phyloP scores from a whole-genome alignment of 2,888 invertebrate genomes.

The Branchellion lobata region DNA sequence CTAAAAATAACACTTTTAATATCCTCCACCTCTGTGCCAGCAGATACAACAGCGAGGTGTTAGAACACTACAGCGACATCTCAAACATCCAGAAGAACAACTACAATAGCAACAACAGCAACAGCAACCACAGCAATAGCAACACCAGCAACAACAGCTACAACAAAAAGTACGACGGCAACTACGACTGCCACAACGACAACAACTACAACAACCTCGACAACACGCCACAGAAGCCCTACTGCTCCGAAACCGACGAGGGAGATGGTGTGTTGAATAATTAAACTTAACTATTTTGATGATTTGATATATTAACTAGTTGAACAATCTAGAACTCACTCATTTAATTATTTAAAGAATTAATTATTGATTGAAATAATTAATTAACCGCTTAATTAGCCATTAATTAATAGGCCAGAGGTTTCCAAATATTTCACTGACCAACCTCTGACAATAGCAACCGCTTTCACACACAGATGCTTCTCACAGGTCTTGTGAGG shows the following conservation, averaged over 20 bases:
- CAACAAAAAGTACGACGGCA: neutral
- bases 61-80: neutral
- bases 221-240: neutral
- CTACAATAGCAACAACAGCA: neutral
- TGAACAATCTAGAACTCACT: no score
- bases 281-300: neutral
- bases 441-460: no score
- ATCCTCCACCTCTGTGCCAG: no score
- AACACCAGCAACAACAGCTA: neutral
- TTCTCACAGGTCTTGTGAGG: no score
- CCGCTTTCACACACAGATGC: no score
- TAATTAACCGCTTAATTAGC: no score
- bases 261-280: neutral
- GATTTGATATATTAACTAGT: no score
- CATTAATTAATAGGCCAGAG: no score
- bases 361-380: no score
- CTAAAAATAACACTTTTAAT: no score
- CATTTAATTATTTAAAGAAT: no score
- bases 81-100: neutral
- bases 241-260: neutral
- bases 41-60: neutral
- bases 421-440: no score
- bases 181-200: neutral
- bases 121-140: slow-evolving; percentile 6
- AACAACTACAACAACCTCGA: neutral